These are phyloP conservation scores for Calyptommatus sinebrachiatus DNA, from an alignment of 2,113 vertebrate species.

Conservation along the genomic window DNA sequence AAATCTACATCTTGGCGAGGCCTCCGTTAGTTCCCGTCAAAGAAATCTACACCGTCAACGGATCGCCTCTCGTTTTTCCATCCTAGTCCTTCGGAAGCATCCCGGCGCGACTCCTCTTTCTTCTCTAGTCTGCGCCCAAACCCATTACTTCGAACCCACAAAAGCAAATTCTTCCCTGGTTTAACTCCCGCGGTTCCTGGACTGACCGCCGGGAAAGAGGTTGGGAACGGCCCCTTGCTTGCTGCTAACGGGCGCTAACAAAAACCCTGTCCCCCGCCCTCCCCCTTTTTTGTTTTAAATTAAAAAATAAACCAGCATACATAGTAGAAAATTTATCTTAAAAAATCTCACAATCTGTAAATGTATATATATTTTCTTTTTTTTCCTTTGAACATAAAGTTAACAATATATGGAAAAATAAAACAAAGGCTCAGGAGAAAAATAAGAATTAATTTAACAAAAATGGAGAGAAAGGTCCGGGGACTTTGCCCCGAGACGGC, in stretches of 20 bases:
- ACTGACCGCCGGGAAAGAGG: slow-evolving; percentile 51
- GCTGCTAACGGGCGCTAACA: slow-evolving; percentile 59
- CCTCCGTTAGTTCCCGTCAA: slow-evolving; percentile 43
- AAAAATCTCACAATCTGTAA: slow-evolving; percentile 99
- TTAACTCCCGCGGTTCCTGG: slow-evolving; percentile 69
- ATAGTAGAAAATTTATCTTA: slow-evolving; percentile 98
- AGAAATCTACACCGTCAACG: slow-evolving; percentile 14
- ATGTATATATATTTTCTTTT: slow-evolving; percentile 89
- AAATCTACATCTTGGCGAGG: slow-evolving; percentile 80
- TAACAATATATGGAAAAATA: slow-evolving; percentile 89
- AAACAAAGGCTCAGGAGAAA: slow-evolving; percentile 96
- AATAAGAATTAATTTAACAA: slow-evolving; percentile 49
- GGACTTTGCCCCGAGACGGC: slow-evolving; percentile 36
- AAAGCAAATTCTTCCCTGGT: slow-evolving; percentile 69
- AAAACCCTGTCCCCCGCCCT: slow-evolving; percentile 67
- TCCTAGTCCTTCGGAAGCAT: slow-evolving; percentile 32
- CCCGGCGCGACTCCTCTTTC: slow-evolving; percentile 41
- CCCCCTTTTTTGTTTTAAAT: slow-evolving; percentile 78
- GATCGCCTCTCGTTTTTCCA: slow-evolving; percentile 4
- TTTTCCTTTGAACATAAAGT: slow-evolving; percentile 93
- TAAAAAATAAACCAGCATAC: slow-evolving; percentile 99
- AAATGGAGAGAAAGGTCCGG: slow-evolving; percentile 74
- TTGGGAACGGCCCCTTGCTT: slow-evolving; percentile 49
- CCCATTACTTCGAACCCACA: slow-evolving; percentile 56
- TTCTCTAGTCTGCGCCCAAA: slow-evolving; percentile 35